These are phyloP conservation scores for Actinia equina DNA, from an alignment of 64 coral and sea anemone genomes.

Conservation along the genomic window DNA sequence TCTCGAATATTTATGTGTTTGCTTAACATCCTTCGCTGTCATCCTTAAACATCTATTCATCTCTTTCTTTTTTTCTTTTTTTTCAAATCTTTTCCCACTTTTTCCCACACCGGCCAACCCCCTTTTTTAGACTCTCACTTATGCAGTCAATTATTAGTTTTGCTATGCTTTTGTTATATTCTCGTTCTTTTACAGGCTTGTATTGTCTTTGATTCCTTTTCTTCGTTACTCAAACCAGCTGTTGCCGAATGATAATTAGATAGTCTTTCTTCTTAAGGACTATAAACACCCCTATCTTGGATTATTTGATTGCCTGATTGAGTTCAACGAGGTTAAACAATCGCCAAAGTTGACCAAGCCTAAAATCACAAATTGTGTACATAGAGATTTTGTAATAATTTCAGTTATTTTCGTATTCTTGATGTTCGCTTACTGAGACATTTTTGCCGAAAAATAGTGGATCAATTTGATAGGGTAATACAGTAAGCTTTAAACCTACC, in stretches of 20 bases:
- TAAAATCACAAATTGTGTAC: constrained; percentile 10
- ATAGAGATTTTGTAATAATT: constrained; percentile 19
- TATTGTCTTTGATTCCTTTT: background rate
- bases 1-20: background rate
- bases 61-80: background rate
- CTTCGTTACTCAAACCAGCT: background rate
- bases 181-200: background rate
- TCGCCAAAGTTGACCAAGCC: background rate
- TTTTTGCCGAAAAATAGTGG: background rate
- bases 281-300: constrained; percentile 1
- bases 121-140: too few relatives aligned
- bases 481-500: too few relatives aligned
- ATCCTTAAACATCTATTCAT: background rate
- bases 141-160: too few relatives aligned
- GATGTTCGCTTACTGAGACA: background rate
- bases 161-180: background rate
- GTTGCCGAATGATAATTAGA: background rate
- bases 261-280: background rate
- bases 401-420: background rate
- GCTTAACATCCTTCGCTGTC: background rate
- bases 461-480: background rate
- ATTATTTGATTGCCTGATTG: background rate
- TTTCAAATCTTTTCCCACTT: background rate
- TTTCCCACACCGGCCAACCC: background rate
- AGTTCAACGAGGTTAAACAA: background rate